Evolutionary conservation across 2,797 vertebrate species (phyloP), one percentile per base, ranked within the genome.

Genomic region (Intellagama lesueurii): DNA sequence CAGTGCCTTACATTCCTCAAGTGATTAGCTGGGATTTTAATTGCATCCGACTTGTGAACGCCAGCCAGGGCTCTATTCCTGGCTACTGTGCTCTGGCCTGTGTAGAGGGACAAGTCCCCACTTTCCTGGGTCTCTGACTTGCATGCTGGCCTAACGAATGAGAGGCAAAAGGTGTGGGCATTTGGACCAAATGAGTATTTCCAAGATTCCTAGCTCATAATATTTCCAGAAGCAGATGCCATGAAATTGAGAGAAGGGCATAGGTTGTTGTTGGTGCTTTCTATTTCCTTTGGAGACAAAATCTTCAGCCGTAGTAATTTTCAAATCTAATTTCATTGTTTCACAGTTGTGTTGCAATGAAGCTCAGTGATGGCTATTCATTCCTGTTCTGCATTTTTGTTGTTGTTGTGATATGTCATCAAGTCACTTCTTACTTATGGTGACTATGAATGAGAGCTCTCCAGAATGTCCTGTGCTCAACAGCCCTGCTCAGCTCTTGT

Each of bases 1-100:
- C 85, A 77, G 30, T 78, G 47, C 28, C 14, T 26, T 19, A 64
- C 84, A 94, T 94, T 94, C 93, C 86, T 91, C 75, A 0, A 72
- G 84, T 73, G 90, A 90, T 95, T 90, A 91, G 87, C 2, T 12
- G 76, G 86, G 89, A 95, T 94, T 94, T 94, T 79, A 87, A 84
- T 87, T 87, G 47, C 40, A 84, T 80, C 49, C 35, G 47, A 81
- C 66, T 56, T 86, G 66, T 68, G 85, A 90, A 91, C 90, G 86
- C 85, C 86, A 83, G 81, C 72, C 85, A 8, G 81, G n/a, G 90
- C 64, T 83, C 22, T 30, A 56, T 89, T 87, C 49, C 83, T 26
- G 12, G 91, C 95, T 94, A 85, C 94, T 3, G 94, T 86, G 83
- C 82, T 44, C 11, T 11, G 35, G 47, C 16, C 35, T 86, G n/a